These are phyloP conservation scores for Sphecodes monilicornis DNA, from an alignment of 2,888 invertebrate species.

Conservation along the genomic window DNA sequence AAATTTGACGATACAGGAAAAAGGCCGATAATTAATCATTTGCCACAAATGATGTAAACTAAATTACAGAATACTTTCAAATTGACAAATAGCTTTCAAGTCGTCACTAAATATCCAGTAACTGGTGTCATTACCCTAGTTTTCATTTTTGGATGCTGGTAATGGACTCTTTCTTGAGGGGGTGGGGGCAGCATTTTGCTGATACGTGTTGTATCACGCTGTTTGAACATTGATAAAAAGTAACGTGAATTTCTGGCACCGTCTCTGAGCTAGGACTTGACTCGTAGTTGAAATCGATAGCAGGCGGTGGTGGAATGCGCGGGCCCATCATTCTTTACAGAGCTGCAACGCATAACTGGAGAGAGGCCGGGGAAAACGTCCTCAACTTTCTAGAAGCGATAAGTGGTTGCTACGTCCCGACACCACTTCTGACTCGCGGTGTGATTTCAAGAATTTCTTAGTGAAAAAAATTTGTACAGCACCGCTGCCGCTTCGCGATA, in stretches of 20 bases:
- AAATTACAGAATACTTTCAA: too few species aligned
- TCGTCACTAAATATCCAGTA: too few species aligned
- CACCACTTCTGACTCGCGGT: neutral
- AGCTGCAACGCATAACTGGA: neutral
- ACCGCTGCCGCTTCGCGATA: neutral
- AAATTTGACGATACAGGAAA: too few species aligned
- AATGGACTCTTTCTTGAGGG: too few species aligned
- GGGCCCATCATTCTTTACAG: neutral
- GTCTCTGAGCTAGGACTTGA: neutral
- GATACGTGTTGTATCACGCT: neutral
- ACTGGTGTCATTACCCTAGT: too few species aligned
- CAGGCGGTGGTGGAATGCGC: neutral
- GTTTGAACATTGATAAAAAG: neutral
- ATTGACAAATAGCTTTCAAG: too few species aligned
- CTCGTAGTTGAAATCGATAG: neutral
- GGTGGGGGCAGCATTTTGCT: neutral
- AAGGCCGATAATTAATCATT: too few species aligned
- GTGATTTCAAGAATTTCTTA: slow-evolving; percentile 10
- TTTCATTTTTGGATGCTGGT: neutral
- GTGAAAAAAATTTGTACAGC: neutral
- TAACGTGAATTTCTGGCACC: neutral
- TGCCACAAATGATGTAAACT: too few species aligned
- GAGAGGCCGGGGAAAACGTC: neutral
- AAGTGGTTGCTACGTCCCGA: slow-evolving; percentile 3
- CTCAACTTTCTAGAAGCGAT: slow-evolving; percentile 15